Conservation (phyloP, 2,888 invertebrate genomes). For the Epiblema foenella region DNA sequence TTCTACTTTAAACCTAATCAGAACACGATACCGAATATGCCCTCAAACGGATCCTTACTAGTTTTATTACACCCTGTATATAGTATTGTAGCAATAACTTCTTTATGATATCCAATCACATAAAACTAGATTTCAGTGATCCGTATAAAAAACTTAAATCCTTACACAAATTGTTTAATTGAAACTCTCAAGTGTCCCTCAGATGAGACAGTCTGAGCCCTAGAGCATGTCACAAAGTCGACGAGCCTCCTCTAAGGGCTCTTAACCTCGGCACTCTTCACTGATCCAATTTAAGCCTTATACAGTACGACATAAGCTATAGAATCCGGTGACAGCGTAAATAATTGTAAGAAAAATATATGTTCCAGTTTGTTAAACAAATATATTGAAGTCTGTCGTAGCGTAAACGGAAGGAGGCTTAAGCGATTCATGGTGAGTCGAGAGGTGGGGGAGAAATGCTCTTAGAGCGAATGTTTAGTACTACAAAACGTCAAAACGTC, state of each 20-base stretch:
- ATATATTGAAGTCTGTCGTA: slow-evolving; percentile 33
- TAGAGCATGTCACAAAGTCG: slow-evolving; percentile 33
- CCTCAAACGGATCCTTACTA: no score
- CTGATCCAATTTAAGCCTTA: slow-evolving; percentile 13
- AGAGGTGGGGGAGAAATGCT: not conserved
- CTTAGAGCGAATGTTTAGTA: not conserved
- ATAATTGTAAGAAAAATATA: slow-evolving; percentile 35
- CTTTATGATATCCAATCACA: no score
- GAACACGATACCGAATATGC: no score
- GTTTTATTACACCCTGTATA: no score
- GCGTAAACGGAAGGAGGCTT: slow-evolving; percentile 9
- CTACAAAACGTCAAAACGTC: no score
- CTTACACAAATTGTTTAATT: slow-evolving; percentile 33
- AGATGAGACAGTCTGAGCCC: slow-evolving; percentile 17
- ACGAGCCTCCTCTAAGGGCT: slow-evolving; percentile 29
- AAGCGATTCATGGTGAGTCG: not conserved
- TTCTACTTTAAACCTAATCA: no score
- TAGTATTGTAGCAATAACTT: no score
- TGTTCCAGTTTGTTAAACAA: slow-evolving; percentile 17
- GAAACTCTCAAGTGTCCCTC: slow-evolving; percentile 17
- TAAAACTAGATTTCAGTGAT: no score
- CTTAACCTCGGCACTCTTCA: slow-evolving; percentile 20
- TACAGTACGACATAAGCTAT: not conserved
- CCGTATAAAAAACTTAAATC: slow-evolving; percentile 17
- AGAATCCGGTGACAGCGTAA: slow-evolving; percentile 1